These are phyloP conservation scores for Gouania willdenowi DNA, from an alignment of 2,797 vertebrate species.

Conservation along the genomic window DNA sequence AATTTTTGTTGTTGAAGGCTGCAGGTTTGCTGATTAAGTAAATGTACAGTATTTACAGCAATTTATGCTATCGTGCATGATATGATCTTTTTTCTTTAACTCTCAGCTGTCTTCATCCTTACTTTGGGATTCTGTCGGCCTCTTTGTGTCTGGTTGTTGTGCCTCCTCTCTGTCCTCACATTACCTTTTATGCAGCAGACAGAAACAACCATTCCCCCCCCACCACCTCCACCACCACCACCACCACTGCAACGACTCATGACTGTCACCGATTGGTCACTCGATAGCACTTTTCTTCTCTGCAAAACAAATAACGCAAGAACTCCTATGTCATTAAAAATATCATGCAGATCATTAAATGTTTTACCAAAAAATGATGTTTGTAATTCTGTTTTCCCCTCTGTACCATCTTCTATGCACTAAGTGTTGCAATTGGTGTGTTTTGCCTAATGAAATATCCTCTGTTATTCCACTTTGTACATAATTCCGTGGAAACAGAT, in stretches of 20 bases:
- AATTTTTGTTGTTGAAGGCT: too few species aligned
- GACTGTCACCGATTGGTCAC: too few species aligned
- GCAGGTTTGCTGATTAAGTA: too few species aligned
- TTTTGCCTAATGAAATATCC: constrained; percentile 17
- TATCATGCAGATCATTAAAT: too few species aligned
- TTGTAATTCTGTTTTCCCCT: not conserved
- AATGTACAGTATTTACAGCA: too few species aligned
- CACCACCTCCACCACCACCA: too few species aligned
- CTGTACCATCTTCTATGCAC: not conserved
- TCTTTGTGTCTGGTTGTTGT: constrained; percentile 2
- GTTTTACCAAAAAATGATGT: too few species aligned
- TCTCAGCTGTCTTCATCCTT: constrained; percentile 3
- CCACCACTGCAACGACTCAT: constrained; percentile 23
- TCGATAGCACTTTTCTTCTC: too few species aligned
- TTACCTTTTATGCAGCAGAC: constrained; percentile 25
- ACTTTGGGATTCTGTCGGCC: constrained; percentile 3
- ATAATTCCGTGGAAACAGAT: constrained; percentile 55
- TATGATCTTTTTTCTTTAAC: not conserved
- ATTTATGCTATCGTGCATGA: not conserved
- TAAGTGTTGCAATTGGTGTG: not conserved
- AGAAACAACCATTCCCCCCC: constrained; percentile 1
- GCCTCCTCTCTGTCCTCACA: constrained; percentile 25
- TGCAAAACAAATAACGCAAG: too few species aligned
- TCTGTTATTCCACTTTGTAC: constrained; percentile 25
- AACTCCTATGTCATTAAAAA: too few species aligned